Evolutionary conservation across 2,113 vertebrate species (phyloP).

Genomic region (Crocuta crocuta): DNA sequence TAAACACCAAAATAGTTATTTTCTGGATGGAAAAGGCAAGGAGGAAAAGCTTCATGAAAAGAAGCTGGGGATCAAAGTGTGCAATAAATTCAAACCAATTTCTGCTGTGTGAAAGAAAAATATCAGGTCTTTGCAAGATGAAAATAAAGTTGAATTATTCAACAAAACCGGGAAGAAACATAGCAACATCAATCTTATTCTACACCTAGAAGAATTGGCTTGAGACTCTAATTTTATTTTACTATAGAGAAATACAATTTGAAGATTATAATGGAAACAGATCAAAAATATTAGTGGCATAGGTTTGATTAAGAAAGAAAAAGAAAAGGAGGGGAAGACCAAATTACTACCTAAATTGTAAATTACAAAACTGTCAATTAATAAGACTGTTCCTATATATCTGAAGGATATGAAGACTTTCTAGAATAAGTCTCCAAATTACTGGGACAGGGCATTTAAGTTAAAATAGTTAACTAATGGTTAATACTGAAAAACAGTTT

Average conservation of each 20-base stretch:
- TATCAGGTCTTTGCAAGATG: conserved; percentile 5
- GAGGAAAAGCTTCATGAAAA: conserved; percentile 46
- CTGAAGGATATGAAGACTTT: not conserved
- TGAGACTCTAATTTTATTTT: conserved; percentile 15
- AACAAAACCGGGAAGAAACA: conserved; percentile 40
- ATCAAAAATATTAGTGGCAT: not conserved
- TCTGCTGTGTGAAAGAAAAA: conserved; percentile 58
- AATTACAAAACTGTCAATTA: not conserved
- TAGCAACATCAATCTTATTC: not conserved
- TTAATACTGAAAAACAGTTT: not conserved
- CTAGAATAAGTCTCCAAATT: not conserved
- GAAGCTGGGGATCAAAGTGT: not conserved
- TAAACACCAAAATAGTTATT: conserved; percentile 38
- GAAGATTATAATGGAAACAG: not conserved
- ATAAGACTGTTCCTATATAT: not conserved
- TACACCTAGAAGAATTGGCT: not conserved
- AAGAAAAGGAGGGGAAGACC: not conserved
- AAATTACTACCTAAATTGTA: not conserved
- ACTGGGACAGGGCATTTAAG: not conserved
- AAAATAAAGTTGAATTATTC: conserved; percentile 67
- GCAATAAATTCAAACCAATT: conserved; percentile 71
- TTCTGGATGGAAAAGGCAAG: conserved; percentile 53
- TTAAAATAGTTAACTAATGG: not conserved
- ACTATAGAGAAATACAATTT: not conserved
- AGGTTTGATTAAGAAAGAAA: conserved; percentile 23